Base-by-base conservation (phyloP, 2,113 vertebrate species). In the Zootoca vivipara region DNA sequence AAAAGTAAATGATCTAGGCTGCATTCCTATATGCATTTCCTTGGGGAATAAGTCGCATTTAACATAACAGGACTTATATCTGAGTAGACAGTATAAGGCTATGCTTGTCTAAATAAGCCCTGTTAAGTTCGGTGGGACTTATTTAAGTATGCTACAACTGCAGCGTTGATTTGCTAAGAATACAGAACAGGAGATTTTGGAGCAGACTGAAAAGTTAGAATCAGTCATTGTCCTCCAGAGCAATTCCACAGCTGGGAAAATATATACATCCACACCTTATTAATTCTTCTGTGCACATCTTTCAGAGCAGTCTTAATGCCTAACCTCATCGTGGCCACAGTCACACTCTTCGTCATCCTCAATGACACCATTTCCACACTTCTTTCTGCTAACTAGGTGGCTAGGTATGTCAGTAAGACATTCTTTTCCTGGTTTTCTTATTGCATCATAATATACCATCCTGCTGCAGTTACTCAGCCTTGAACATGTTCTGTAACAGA, bases 381-480 rank as follows among this genome's bases (percentile, higher is more conserved):
- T 52, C n/a, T 35, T 58, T 1, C 2, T 24, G 22, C 7, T 16
- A 18, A 72, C 18, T 18, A 18, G 3, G 33, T 38, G 80, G 7
- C 10, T 9, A 5, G 85, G 85, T 1, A 28, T 7, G 22, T 79
- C 24, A 4, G 80, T 65, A 1, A 87, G 56, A 18, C 77, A 80
- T 7, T 80, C 85, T 56, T 87, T 87, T 22, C 85, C 85, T 20
- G 77, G 85, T n/a, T 67, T 78, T 16, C 85, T 46, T 28, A 87
- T 70, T 24, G 22, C 28, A 1, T 70, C 46, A 1, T 70, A 56
- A 38, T 80, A 87, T 1, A 46, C 46, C 4, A 22, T n/a, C 65
- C 22, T 26, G 85, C 85, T 87, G 42, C 85, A 87, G 8, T 87
- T 80, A 4, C 85, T 87, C 42, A 87, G 42, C 15, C 77, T 79